Conservation (phyloP, 2,797 vertebrate genomes). For the Anas capensis region DNA sequence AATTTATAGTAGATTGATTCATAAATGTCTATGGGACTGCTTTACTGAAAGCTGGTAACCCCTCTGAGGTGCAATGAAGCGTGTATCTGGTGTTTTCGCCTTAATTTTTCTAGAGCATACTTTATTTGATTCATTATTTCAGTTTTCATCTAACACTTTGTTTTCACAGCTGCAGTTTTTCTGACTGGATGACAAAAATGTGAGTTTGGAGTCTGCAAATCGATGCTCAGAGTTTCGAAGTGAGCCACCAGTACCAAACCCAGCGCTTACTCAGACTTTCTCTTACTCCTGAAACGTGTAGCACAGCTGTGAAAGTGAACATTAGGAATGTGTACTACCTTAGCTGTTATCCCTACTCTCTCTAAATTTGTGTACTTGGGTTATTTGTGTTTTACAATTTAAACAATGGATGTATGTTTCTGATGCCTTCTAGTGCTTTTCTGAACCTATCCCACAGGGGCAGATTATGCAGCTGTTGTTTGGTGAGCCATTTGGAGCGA, state of each 20-base stretch:
- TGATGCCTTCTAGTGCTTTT: slow-evolving; percentile 86
- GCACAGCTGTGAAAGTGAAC: slow-evolving; percentile 97
- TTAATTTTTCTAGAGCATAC: not conserved
- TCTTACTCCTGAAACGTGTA: slow-evolving; percentile 89
- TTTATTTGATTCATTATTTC: not conserved
- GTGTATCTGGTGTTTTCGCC: not conserved
- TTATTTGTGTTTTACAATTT: slow-evolving; percentile 88
- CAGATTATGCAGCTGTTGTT: slow-evolving; percentile 82
- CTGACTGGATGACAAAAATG: slow-evolving; percentile 85
- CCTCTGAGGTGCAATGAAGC: not conserved
- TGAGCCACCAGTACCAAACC: slow-evolving; percentile 88
- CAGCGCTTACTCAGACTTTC: slow-evolving; percentile 83
- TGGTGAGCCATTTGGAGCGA: slow-evolving; percentile 86
- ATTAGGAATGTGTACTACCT: slow-evolving; percentile 92
- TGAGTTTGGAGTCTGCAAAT: slow-evolving; percentile 81
- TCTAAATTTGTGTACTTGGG: slow-evolving; percentile 85
- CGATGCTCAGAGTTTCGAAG: slow-evolving; percentile 83
- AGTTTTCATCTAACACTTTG: slow-evolving; percentile 9
- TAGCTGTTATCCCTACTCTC: slow-evolving; percentile 91
- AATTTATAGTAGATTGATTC: not conserved
- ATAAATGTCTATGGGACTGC: not conserved
- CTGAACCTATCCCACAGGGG: slow-evolving; percentile 81
- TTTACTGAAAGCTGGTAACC: not conserved
- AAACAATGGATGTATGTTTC: slow-evolving; percentile 91
- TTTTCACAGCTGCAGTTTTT: slow-evolving; percentile 84